These are phyloP conservation scores for Patiria pectinifera DNA, from an alignment of 53 echinoderm and acorn worm species.

Conservation along the genomic window DNA sequence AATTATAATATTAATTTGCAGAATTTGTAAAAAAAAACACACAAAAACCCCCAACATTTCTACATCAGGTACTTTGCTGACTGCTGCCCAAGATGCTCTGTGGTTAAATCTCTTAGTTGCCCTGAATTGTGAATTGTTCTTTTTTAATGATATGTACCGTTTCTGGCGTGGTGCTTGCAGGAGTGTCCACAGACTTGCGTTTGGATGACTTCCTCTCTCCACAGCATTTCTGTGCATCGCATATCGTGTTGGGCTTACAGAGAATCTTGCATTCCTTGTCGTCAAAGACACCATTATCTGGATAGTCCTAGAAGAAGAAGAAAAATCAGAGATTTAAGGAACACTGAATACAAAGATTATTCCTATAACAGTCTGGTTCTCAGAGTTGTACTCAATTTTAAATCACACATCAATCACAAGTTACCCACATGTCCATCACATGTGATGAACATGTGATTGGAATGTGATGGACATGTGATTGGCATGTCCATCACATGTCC, in stretches of 20 bases:
- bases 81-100: not conserved
- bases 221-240: conserved; percentile 74
- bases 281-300: conserved; percentile 32
- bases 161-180: conserved; percentile 10
- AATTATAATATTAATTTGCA: not conserved
- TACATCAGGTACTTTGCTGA: not conserved
- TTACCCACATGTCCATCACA: no score
- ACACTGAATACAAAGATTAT: not conserved
- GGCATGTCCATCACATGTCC: no score
- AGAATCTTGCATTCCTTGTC: conserved; percentile 60
- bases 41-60: not conserved
- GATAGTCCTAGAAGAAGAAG: conserved; percentile 40
- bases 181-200: conserved; percentile 31
- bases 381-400: no score
- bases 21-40: no score
- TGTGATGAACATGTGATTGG: no score
- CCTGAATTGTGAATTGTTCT: not conserved
- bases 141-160: not conserved
- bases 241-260: conserved; percentile 56
- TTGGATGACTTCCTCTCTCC: conserved; percentile 51
- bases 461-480: no score
- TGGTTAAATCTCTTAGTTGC: not conserved
- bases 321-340: not conserved
- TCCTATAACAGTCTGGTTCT: no score
- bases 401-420: no score